Evolutionary conservation across 2,113 vertebrate species (phyloP).

Genomic region (Mionectes macconnelli): DNA sequence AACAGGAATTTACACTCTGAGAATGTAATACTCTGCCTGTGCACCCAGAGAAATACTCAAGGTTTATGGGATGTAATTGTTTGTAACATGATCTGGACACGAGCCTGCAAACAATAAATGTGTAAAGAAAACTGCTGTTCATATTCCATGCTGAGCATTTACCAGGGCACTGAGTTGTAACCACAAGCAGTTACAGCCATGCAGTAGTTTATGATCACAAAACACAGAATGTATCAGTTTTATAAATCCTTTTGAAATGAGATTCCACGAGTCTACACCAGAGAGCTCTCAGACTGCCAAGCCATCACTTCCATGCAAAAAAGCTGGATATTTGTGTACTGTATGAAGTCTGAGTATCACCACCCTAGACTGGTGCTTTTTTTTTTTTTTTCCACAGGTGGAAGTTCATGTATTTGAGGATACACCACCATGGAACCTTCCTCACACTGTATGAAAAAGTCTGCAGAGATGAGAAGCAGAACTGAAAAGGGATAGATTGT

Average conservation of each 20-base stretch:
- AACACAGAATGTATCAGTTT: background rate
- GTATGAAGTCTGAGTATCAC: background rate
- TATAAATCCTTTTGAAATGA: background rate
- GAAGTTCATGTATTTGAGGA: background rate
- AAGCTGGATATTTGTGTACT: background rate
- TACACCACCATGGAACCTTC: background rate
- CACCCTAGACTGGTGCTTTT: accelerated
- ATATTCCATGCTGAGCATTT: background rate
- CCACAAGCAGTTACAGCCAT: background rate
- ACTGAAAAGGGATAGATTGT: background rate
- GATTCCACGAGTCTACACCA: background rate
- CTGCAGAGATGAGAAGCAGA: background rate
- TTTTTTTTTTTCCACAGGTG: background rate
- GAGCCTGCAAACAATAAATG: background rate
- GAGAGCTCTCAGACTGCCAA: background rate
- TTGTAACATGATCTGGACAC: background rate
- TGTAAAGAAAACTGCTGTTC: background rate
- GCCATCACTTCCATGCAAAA: background rate
- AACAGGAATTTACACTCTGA: background rate
- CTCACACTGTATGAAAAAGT: background rate
- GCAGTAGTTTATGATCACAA: background rate
- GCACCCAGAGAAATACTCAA: background rate
- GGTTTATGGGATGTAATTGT: background rate
- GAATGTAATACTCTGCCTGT: background rate
- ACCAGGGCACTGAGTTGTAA: background rate